Percentiles rank a stretch among this genome's conserved stretches.
Evolutionary conservation across 2,113 vertebrate species (phyloP).

Genomic region (Oceanodroma tethys): DNA sequence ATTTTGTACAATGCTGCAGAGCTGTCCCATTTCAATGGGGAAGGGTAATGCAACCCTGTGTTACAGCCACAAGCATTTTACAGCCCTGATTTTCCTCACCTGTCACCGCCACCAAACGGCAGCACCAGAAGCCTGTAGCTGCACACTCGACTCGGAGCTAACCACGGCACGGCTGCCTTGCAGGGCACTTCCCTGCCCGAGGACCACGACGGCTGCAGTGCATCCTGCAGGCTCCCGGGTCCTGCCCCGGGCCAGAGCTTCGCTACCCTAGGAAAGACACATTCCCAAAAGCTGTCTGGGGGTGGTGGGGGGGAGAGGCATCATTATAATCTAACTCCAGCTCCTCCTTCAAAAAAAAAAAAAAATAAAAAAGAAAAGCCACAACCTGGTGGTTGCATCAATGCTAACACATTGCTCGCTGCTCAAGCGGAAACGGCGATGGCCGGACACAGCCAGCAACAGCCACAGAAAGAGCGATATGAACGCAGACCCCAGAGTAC

Average conservation of each 20-base stretch:
- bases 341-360: not conserved
- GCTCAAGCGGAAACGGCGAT: not conserved
- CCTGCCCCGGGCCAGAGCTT: not conserved
- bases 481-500: not conserved
- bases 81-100: not conserved
- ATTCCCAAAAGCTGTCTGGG: slow-evolving; percentile 26
- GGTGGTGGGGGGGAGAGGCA: not conserved
- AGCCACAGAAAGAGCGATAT: slow-evolving; percentile 29
- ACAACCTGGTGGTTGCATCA: not conserved
- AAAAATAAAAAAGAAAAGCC: not conserved
- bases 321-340: not conserved
- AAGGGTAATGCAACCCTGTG: not conserved
- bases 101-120: not conserved
- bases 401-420: not conserved
- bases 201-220: accelerated
- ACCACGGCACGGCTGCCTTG: not conserved
- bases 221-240: not conserved
- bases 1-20: not conserved
- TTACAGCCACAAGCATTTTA: not conserved
- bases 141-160: not conserved
- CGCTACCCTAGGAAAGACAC: slow-evolving; percentile 6
- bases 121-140: not conserved
- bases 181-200: not conserved
- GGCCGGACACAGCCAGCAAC: not conserved
- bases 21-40: not conserved